Percentiles rank a stretch among this genome's conserved stretches.
Evolutionary conservation across 2,888 invertebrate species (phyloP).

Genomic region (Ectropis crepuscularia): DNA sequence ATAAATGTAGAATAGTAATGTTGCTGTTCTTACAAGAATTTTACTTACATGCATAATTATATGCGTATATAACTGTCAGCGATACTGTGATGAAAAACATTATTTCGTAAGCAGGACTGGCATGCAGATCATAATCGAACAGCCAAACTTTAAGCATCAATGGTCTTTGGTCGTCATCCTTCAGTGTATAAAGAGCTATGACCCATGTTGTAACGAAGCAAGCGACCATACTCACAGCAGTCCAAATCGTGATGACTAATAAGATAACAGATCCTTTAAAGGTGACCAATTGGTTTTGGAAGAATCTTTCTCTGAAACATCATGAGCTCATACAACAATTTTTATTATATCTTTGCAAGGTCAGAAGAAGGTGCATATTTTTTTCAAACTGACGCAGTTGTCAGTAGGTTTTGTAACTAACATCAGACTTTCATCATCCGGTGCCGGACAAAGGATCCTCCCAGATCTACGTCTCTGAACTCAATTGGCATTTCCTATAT

Average conservation of each 20-base stretch:
- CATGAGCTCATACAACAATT: no score
- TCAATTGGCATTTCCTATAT: no score
- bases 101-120: constrained; percentile 24
- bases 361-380: no score
- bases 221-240: constrained; percentile 12
- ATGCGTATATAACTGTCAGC: constrained; percentile 11
- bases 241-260: constrained; percentile 6
- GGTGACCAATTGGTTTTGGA: constrained; percentile 29
- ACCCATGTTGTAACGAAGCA: constrained; percentile 8
- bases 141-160: constrained; percentile 29
- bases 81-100: constrained; percentile 8
- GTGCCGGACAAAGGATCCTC: no score
- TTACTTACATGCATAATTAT: constrained; percentile 24
- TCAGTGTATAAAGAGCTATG: background rate
- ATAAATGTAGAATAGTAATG: no score
- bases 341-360: no score
- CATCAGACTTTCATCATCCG: no score
- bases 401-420: no score
- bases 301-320: constrained; percentile 31
- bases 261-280: constrained; percentile 24
- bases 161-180: constrained; percentile 15
- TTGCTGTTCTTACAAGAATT: no score
- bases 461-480: no score
- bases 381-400: no score
- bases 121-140: constrained; percentile 11